A percentile compares a stretch with the other conserved stretches of the same genome.
These are phyloP conservation scores for roundworm (Caenorhabditis elegans) DNA, from an alignment of 1,140 invertebrate species.

Conservation along the genomic window WBcel235 BX284606.5:12765501-12766000, in stretches of 20 bases:
- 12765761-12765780: not conserved
- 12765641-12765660: not conserved
- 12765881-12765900: not conserved
- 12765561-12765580: not conserved
- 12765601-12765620: not conserved
- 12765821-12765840: not conserved
- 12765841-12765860: too few species aligned
- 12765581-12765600: not conserved
- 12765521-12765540: constrained; percentile 52
- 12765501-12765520: constrained; percentile 60
- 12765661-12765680: not conserved
- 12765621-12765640: not conserved
- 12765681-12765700: not conserved
- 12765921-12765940: not conserved
- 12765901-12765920: too few species aligned
- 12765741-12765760: constrained; percentile 3
- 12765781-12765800: not conserved
- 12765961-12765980: constrained; percentile 19
- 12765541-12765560: not conserved
- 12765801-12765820: not conserved
- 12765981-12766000: not conserved
- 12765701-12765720: not conserved
- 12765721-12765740: not conserved
- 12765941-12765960: not conserved
- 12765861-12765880: not conserved